Conservation (phyloP, 2,888 invertebrate genomes). For the Lithophane ornitopus region DNA sequence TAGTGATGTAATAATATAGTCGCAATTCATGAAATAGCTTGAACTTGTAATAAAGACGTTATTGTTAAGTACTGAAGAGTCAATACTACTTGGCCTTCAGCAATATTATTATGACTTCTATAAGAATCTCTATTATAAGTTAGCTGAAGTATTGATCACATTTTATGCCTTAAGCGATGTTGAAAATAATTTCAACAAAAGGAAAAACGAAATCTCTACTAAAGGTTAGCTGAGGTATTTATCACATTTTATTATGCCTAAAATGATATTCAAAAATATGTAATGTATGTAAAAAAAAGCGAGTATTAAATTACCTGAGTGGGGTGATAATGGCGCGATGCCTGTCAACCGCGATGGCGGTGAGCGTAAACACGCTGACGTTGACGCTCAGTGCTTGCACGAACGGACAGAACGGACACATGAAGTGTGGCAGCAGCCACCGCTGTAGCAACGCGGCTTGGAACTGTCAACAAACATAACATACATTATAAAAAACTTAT, state of each 20-base stretch:
- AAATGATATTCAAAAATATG: conserved; percentile 1
- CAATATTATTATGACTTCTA: not conserved
- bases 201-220: not conserved
- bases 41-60: conserved; percentile 1
- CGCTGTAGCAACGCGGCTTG: conserved; percentile 96
- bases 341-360: conserved; percentile 96
- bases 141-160: not conserved
- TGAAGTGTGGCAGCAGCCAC: conserved; percentile 96
- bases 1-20: conserved; percentile 6
- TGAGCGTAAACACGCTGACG: conserved; percentile 97
- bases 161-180: not conserved
- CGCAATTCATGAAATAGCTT: conserved; percentile 5
- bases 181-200: conserved; percentile 3
- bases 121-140: not conserved
- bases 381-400: conserved; percentile 96
- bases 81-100: not conserved
- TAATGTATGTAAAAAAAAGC: not conserved
- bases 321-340: conserved; percentile 95
- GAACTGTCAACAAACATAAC: conserved; percentile 90
- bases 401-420: conserved; percentile 97
- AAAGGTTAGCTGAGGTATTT: not conserved
- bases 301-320: conserved; percentile 89
- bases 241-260: not conserved
- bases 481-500: not conserved
- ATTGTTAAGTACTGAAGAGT: conserved; percentile 9